These are phyloP conservation scores for Danionella cerebrum DNA, from an alignment of 2,113 vertebrate species.

Conservation along the genomic window DNA sequence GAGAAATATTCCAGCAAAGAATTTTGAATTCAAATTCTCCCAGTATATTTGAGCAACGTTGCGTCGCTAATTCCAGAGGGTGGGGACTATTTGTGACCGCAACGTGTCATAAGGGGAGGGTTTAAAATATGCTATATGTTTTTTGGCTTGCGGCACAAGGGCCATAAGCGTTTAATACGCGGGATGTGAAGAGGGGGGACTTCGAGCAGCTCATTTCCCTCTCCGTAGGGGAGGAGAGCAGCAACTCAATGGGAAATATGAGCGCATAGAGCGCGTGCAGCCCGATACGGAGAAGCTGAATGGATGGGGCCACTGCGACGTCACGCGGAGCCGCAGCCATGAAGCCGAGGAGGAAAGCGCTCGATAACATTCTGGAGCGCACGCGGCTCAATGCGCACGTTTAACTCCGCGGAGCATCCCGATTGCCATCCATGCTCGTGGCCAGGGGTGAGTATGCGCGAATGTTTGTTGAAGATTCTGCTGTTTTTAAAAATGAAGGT, in stretches of 20 bases:
- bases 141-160: constrained; percentile 55
- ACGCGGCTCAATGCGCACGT: constrained; percentile 52
- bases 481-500: neutral
- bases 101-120: constrained; percentile 64
- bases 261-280: constrained; percentile 56
- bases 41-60: neutral
- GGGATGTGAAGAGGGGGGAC: constrained; percentile 42
- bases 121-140: constrained; percentile 61
- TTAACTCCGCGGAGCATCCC: constrained; percentile 27
- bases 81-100: constrained; percentile 57
- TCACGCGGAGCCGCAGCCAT: constrained; percentile 71
- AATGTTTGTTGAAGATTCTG: neutral
- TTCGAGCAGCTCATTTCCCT: constrained; percentile 40
- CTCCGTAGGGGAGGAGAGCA: constrained; percentile 40
- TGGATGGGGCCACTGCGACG: constrained; percentile 71
- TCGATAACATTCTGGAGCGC: constrained; percentile 54
- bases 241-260: constrained; percentile 60
- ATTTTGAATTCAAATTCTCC: no score
- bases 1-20: no score
- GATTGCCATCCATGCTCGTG: constrained; percentile 29
- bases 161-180: constrained; percentile 56
- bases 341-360: constrained; percentile 59
- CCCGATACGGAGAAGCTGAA: constrained; percentile 66
- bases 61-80: constrained; percentile 45
- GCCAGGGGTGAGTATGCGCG: constrained; percentile 55